Evolutionary conservation across 1,140 invertebrate genomes (phyloP).

Genomic region (Leptoteleia sp.): DNA sequence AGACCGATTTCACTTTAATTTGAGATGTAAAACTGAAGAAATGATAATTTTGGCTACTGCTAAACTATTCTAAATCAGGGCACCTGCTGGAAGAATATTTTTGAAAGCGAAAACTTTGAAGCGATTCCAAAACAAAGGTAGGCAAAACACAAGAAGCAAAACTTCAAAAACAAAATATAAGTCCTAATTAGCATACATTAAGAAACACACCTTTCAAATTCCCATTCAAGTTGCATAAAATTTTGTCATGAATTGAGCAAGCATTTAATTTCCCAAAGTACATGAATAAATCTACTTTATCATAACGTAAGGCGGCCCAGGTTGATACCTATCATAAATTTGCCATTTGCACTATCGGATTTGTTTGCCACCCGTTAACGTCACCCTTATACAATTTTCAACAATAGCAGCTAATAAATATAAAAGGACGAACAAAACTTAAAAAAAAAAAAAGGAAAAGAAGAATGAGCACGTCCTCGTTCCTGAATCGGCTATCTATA

Average conservation of each 20-base stretch:
- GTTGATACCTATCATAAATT: slow-evolving; percentile 35
- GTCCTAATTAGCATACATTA: slow-evolving; percentile 13
- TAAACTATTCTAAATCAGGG: too few relatives aligned
- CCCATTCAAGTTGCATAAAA: slow-evolving; percentile 20
- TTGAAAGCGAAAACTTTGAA: too few relatives aligned
- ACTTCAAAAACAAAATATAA: slow-evolving; percentile 7
- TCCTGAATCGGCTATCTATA: slow-evolving; percentile 56
- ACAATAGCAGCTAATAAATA: slow-evolving; percentile 53
- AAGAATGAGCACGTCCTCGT: slow-evolving; percentile 39
- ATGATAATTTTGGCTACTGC: too few relatives aligned
- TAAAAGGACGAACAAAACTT: slow-evolving; percentile 42
- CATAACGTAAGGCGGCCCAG: not conserved
- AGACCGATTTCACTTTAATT: too few relatives aligned
- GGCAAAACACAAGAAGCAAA: too few relatives aligned
- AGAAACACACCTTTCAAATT: slow-evolving; percentile 1
- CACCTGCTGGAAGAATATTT: too few relatives aligned
- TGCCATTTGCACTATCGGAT: slow-evolving; percentile 20
- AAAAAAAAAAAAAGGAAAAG: too few relatives aligned
- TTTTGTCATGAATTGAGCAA: slow-evolving; percentile 41
- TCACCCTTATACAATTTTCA: slow-evolving; percentile 44
- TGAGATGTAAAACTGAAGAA: too few relatives aligned
- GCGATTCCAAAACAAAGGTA: too few relatives aligned
- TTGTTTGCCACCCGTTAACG: slow-evolving; percentile 31
- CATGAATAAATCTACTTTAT: slow-evolving; percentile 40
- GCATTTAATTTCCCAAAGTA: slow-evolving; percentile 34